A percentile compares a stretch with the other conserved stretches of the same genome.
phyloP scores from a whole-genome alignment of 1,140 invertebrate genomes.

The Paracyclopina nana region DNA sequence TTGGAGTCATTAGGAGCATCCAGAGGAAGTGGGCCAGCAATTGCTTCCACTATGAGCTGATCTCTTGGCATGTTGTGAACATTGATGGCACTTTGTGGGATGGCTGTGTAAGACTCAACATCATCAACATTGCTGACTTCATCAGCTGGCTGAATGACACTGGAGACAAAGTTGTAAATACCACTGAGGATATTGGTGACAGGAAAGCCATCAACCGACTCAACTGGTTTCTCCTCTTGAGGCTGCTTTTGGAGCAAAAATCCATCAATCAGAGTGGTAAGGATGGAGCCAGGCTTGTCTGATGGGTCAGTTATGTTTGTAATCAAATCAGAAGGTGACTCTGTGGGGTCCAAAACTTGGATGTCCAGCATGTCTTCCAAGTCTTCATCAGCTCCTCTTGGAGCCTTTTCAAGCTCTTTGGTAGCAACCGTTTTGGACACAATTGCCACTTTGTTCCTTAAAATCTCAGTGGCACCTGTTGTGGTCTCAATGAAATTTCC shows the following conservation, averaged over 20 bases:
- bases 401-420: too few relatives aligned
- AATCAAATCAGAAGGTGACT: too few relatives aligned
- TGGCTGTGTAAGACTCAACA: neutral
- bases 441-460: too few relatives aligned
- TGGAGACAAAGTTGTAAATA: neutral
- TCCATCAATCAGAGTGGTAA: neutral
- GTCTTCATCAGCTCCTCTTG: too few relatives aligned
- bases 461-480: too few relatives aligned
- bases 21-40: neutral
- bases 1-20: neutral
- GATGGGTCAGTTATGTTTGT: too few relatives aligned
- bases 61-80: constrained; percentile 1
- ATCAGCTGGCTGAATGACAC: neutral
- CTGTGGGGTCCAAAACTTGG: too few relatives aligned
- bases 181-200: neutral
- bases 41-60: neutral
- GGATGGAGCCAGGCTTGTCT: neutral
- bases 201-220: constrained; percentile 1
- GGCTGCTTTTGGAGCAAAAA: neutral
- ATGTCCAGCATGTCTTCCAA: too few relatives aligned
- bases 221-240: neutral
- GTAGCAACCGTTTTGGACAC: too few relatives aligned
- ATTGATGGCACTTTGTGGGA: neutral
- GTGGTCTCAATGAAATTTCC: too few relatives aligned
- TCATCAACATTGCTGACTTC: neutral